Base-by-base conservation (phyloP, 2,888 invertebrate species). In the Himalopsyche japonica region DNA sequence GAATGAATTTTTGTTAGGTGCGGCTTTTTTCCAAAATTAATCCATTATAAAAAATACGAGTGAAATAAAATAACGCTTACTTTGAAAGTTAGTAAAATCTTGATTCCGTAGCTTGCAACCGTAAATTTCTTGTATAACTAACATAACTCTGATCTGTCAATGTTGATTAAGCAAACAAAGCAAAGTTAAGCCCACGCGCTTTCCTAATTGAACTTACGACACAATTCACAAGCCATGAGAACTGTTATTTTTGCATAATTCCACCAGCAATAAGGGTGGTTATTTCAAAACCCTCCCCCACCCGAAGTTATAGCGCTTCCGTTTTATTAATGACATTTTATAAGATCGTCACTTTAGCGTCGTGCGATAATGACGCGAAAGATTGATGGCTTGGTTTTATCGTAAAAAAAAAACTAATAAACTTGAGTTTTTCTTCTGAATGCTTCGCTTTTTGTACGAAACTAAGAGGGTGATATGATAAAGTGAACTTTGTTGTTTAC, bases 321-420 rank as follows among this genome's bases (percentile, higher is more conserved):
- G 57, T 57, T 57, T 57, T 82, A 83, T 83, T 83, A 83, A 83
- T 80, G 83, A 83, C 80, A 80, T 83, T 83, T 83, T 80, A 70
- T 76, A 70, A 57, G 47, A 49, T 82, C 49, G 78, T 78, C 77
- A 64, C 76, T 76, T 64, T 79, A 48, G 64, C 49, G 57, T 27
- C 82, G 70, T 32, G 83, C 83, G 76, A 83, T 43, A 80, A 83
- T 64, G 83, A 80, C 64, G 30, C n/a, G 20, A 76, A 83, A 80
- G 83, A 83, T 83, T 83, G 80, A 83, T 83, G 83, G 43, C 80
- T 57, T 20, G 57, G 57, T 57, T 57, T 57, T 57, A 57, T 57
- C 57, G 57, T 20, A 57, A 57, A 57, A 57, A 37, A 43, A 15
- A 57, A 57, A 20, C 57, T 57, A 57, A 57, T 57, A 57, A 57